Conservation (phyloP, 2,888 invertebrate species). For the Hoplodrina blanda region DNA sequence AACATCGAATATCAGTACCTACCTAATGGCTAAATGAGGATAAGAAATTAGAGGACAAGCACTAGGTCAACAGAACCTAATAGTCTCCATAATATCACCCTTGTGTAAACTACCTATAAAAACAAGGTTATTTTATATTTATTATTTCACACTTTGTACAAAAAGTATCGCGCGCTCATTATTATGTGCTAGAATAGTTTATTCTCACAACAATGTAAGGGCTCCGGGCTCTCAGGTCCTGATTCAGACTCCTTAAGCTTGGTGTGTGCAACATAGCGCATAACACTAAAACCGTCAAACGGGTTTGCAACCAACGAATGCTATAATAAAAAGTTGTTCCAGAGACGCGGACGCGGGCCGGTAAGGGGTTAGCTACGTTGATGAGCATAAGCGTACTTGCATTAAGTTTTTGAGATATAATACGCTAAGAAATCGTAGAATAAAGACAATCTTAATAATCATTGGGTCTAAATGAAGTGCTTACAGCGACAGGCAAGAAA, state of each 20-base stretch:
- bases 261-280: constrained; percentile 76
- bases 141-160: constrained; percentile 24
- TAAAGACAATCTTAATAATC: not conserved
- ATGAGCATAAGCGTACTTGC: constrained; percentile 46
- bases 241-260: constrained; percentile 75
- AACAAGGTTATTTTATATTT: not conserved
- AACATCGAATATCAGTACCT: no score
- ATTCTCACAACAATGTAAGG: constrained; percentile 46
- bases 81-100: not conserved
- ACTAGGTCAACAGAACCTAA: not conserved
- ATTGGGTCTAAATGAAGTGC: not conserved
- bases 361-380: constrained; percentile 45
- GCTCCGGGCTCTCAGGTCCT: constrained; percentile 38
- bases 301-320: constrained; percentile 83
- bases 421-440: not conserved
- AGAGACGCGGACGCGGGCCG: constrained; percentile 69
- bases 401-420: constrained; percentile 5
- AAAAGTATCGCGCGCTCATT: constrained; percentile 12
- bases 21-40: not conserved
- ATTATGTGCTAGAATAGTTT: constrained; percentile 13
- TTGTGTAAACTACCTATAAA: not conserved
- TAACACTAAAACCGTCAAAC: constrained; percentile 84
- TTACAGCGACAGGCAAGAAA: not conserved
- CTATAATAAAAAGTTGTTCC: constrained; percentile 85
- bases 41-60: not conserved